Evolutionary conservation across 2,113 vertebrate species (phyloP), one percentile per base, ranked within the genome.

Genomic region (Tapirus terrestris): DNA sequence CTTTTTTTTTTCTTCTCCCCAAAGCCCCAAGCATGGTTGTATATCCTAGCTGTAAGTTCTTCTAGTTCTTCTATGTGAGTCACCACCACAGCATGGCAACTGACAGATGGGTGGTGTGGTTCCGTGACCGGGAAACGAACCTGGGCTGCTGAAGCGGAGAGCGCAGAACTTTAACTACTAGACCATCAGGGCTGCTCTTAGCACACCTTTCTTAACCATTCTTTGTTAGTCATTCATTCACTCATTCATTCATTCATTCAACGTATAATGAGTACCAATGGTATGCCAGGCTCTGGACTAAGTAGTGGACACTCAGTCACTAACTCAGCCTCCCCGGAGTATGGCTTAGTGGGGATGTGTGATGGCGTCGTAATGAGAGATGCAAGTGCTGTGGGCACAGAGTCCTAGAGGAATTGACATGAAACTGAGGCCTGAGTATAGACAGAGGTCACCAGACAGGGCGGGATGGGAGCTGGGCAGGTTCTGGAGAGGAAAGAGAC

Each of bases 201-300:
- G 25, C 25, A n/a, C 29, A 18, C 45, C 39, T 73, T 67, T 27
- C n/a, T 36, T 14, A 14, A 0, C 31, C 18, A 6, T 6, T 23
- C 36, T 80, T 65, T 31, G 48, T 16, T 31, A 13, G 13, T 21
- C 23, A 11, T 43, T 53, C 48, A 16, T 12, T 53, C 9, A 67
- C 25, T 81, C 77, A 20, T 29, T 23, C 9, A 21, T 23, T 36
- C 8, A 2, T 23, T 25, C 8, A 13, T 21, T 20, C 17, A 45
- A 10, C 21, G 5, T 12, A 45, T 4, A 39, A 33, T 1, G 5
- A 45, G 29, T 23, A 12, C 36, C 58, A 5, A 0, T 0, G 11
- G 72, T 85, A 4, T 9, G 31, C 18, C 60, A 39, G 18, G n/a
- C 9, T 0, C 18, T 4, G 63, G 65, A 33, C 53, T 56, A 10